These are phyloP conservation scores for Ectemnius continuus DNA, from an alignment of 2,888 invertebrate species.

Conservation along the genomic window DNA sequence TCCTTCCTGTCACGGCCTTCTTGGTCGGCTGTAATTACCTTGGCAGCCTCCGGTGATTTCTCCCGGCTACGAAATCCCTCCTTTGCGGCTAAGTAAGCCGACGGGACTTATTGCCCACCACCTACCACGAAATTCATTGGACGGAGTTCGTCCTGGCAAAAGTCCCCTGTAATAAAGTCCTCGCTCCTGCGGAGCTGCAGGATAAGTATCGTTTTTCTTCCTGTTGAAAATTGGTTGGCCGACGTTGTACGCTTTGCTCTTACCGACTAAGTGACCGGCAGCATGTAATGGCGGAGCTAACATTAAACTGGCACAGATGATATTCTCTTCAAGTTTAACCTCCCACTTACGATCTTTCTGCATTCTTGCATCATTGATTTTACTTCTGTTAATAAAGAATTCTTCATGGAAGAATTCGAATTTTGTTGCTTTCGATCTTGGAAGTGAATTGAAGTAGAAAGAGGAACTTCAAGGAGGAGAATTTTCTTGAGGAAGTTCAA, in stretches of 20 bases:
- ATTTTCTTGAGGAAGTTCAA: background rate
- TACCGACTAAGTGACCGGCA: too few relatives aligned
- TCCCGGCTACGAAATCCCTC: conserved; percentile 34
- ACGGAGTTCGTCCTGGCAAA: conserved; percentile 23
- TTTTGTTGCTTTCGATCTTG: background rate
- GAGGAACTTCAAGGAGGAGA: background rate
- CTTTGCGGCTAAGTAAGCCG: conserved; percentile 40
- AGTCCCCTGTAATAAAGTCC: conserved; percentile 42
- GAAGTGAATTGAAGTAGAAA: background rate
- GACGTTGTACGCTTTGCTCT: conserved; percentile 5
- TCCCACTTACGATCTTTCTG: too few relatives aligned
- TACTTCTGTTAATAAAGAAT: too few relatives aligned
- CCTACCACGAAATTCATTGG: conserved; percentile 26
- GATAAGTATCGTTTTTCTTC: conserved; percentile 17
- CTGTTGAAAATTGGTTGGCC: conserved; percentile 14
- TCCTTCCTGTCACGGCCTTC: conserved; percentile 18
- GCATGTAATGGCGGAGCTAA: too few relatives aligned
- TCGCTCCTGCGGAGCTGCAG: conserved; percentile 18
- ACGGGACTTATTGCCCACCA: conserved; percentile 28
- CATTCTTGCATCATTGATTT: too few relatives aligned
- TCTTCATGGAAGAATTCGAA: background rate
- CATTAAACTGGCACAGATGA: too few relatives aligned
- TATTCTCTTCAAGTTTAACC: too few relatives aligned
- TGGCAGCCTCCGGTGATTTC: conserved; percentile 48
- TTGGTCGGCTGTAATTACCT: conserved; percentile 54